phyloP scores from a whole-genome alignment of 2,888 invertebrate species.

The Drosophila diplacantha region DNA sequence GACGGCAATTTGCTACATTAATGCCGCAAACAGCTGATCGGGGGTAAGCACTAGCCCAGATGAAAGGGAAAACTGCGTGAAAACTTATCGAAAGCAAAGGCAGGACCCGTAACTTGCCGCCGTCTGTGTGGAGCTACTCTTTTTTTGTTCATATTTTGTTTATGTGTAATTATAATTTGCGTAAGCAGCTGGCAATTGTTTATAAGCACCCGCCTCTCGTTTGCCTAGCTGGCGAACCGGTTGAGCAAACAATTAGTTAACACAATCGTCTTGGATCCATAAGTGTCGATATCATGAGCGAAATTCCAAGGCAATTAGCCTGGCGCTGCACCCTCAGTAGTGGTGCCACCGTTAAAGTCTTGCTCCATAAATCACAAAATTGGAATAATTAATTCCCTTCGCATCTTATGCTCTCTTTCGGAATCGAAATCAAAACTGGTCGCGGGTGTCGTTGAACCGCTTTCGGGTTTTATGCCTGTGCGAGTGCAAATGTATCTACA shows the following conservation, averaged over 20 bases:
- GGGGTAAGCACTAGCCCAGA: slow-evolving; percentile 9
- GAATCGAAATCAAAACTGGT: slow-evolving; percentile 38
- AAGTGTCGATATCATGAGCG: slow-evolving; percentile 35
- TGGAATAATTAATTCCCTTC: slow-evolving; percentile 40
- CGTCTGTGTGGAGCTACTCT: neutral
- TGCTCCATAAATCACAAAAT: slow-evolving; percentile 44
- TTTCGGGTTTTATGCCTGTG: slow-evolving; percentile 14
- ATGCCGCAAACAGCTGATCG: slow-evolving; percentile 22
- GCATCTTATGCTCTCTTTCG: slow-evolving; percentile 33
- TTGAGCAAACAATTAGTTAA: slow-evolving; percentile 49
- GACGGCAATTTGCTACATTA: slow-evolving; percentile 32
- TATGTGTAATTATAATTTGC: slow-evolving; percentile 13
- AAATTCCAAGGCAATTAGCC: slow-evolving; percentile 30
- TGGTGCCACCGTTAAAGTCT: slow-evolving; percentile 23
- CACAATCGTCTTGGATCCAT: slow-evolving; percentile 45
- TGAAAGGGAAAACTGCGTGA: slow-evolving; percentile 24
- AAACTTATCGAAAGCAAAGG: slow-evolving; percentile 1
- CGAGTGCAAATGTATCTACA: slow-evolving; percentile 48
- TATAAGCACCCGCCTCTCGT: neutral
- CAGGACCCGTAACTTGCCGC: neutral
- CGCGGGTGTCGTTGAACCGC: slow-evolving; percentile 56
- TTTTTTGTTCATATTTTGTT: slow-evolving; percentile 1
- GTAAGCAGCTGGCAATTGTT: slow-evolving; percentile 21
- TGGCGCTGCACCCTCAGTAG: slow-evolving; percentile 18
- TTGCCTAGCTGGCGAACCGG: slow-evolving; percentile 43